Conservation (phyloP, 2,888 invertebrate genomes). For the Lepidochitona cinerea region DNA sequence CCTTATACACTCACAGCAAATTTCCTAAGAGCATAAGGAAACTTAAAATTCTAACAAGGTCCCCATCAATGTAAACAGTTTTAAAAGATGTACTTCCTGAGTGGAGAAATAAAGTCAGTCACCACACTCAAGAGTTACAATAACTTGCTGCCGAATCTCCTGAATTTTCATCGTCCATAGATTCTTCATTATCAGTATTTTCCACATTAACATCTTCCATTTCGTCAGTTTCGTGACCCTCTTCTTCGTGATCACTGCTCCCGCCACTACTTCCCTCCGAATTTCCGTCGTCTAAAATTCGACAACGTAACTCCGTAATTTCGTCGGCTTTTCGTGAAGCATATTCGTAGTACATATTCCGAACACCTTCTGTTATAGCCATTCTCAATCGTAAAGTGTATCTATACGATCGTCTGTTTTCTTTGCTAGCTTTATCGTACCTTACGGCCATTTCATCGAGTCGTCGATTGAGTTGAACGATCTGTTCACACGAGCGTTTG, state of each 20-base stretch:
- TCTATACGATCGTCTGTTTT: conserved; percentile 45
- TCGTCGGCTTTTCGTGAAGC: conserved; percentile 45
- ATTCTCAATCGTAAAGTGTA: conserved; percentile 48
- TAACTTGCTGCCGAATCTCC: background rate
- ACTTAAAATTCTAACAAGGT: no score
- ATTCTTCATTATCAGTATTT: conserved; percentile 1
- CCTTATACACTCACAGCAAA: no score
- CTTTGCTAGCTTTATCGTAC: conserved; percentile 45
- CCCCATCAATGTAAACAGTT: no score
- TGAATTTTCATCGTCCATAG: background rate
- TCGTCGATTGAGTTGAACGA: conserved; percentile 41
- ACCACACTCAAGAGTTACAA: background rate
- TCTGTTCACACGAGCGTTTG: conserved; percentile 44
- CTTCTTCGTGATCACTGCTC: conserved; percentile 1
- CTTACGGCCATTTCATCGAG: conserved; percentile 42
- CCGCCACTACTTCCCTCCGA: background rate
- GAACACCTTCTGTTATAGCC: conserved; percentile 48
- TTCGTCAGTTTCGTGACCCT: conserved; percentile 3
- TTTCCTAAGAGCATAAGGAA: no score
- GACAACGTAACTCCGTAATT: conserved; percentile 35
- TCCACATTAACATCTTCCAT: conserved; percentile 24
- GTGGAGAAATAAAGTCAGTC: background rate
- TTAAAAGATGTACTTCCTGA: no score
- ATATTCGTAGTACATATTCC: conserved; percentile 54
- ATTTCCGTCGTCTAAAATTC: conserved; percentile 24